These are phyloP conservation scores for Bubo bubo DNA, from an alignment of 2,113 vertebrate species.

Conservation along the genomic window DNA sequence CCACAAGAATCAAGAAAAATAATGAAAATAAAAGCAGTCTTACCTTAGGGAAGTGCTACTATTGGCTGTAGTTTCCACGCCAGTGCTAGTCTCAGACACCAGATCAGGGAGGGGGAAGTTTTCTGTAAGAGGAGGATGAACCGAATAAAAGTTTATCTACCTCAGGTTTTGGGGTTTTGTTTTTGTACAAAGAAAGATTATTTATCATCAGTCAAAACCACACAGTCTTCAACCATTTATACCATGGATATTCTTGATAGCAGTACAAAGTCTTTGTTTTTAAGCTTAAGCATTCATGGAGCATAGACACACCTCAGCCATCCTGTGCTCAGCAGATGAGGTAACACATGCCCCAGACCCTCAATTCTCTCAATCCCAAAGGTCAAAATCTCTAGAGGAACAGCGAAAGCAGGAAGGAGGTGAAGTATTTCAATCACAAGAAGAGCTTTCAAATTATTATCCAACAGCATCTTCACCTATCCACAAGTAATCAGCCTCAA, in stretches of 20 bases:
- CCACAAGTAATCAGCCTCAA: background rate
- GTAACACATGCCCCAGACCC: background rate
- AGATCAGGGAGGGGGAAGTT: conserved; percentile 94
- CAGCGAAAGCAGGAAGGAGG: background rate
- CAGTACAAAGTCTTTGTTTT: background rate
- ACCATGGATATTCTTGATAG: background rate
- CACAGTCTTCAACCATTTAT: background rate
- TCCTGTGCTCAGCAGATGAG: background rate
- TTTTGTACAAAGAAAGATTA: background rate
- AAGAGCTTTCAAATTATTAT: background rate
- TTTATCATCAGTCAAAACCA: background rate
- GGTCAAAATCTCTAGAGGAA: background rate
- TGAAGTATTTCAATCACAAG: background rate
- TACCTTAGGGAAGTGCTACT: conserved; percentile 92
- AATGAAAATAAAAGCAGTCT: background rate
- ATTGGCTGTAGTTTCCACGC: conserved; percentile 89
- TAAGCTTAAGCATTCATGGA: background rate
- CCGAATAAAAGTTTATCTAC: background rate
- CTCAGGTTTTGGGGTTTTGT: background rate
- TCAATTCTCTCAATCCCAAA: background rate
- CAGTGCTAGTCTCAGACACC: conserved; percentile 91
- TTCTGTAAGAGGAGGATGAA: conserved; percentile 75
- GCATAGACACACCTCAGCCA: background rate
- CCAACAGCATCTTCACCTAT: background rate
- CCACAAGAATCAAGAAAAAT: background rate